Conservation (phyloP, 2,888 invertebrate species). For the Drosophila ezoana region DNA sequence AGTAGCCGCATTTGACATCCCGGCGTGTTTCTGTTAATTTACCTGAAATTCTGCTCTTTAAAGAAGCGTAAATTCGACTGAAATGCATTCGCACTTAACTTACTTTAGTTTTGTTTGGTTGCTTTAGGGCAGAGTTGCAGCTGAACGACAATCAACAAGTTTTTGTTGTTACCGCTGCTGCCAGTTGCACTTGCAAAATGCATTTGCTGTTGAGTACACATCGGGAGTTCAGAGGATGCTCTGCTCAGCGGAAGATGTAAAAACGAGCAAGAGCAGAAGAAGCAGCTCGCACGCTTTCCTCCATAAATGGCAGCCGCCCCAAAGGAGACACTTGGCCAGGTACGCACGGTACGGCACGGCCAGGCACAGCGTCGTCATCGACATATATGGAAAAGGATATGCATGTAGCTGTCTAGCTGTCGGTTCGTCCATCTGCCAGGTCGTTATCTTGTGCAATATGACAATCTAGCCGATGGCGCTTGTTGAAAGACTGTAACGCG, state of each 20-base stretch:
- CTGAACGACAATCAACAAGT: constrained; percentile 69
- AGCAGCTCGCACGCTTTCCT: constrained; percentile 33
- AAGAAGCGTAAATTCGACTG: constrained; percentile 35
- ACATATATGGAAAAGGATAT: constrained; percentile 59
- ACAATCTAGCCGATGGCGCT: constrained; percentile 62
- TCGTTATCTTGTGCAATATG: constrained; percentile 72
- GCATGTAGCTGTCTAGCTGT: constrained; percentile 48
- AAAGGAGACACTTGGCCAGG: constrained; percentile 36
- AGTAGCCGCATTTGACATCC: constrained; percentile 18
- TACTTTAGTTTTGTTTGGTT: constrained; percentile 40
- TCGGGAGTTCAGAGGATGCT: constrained; percentile 36
- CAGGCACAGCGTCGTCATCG: constrained; percentile 31
- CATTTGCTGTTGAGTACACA: constrained; percentile 57
- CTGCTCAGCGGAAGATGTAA: constrained; percentile 45
- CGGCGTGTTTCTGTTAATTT: constrained; percentile 40
- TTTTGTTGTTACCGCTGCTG: constrained; percentile 49
- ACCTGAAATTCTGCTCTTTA: constrained; percentile 39
- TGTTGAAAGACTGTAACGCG: constrained; percentile 24
- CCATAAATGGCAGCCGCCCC: constrained; percentile 42
- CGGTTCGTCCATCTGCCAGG: constrained; percentile 62
- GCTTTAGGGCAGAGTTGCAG: constrained; percentile 27
- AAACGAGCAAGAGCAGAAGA: constrained; percentile 1
- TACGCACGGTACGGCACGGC: constrained; percentile 22
- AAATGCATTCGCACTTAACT: constrained; percentile 62
- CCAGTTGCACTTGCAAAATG: constrained; percentile 53